These are phyloP conservation scores for Ginglymostoma cirratum DNA, from an alignment of 2,113 vertebrate genomes.

Conservation along the genomic window DNA sequence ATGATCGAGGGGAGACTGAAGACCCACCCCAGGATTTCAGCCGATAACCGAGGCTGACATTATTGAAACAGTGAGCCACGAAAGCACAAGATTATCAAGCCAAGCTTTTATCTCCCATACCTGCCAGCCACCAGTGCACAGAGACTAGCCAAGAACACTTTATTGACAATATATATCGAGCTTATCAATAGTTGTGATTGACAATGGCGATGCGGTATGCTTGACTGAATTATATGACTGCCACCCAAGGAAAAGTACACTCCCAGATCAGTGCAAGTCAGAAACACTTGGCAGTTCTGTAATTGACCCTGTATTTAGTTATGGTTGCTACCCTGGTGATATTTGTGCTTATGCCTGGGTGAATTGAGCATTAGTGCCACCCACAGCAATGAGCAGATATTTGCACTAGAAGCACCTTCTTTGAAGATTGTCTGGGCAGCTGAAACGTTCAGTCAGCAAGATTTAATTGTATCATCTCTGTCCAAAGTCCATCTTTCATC, in stretches of 20 bases:
- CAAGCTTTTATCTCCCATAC: neutral
- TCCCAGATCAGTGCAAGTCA: neutral
- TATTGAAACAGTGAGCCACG: neutral
- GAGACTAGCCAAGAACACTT: neutral
- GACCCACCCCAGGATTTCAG: neutral
- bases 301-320: neutral
- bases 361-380: neutral
- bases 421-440: neutral
- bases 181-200: neutral
- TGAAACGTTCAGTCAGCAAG: neutral
- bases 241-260: slow-evolving; percentile 9
- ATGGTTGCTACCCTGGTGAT: slow-evolving; percentile 1
- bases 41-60: neutral
- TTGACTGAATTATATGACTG: neutral
- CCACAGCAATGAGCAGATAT: neutral
- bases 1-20: neutral
- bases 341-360: neutral
- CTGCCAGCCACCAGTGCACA: neutral
- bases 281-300: neutral
- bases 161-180: neutral
- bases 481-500: neutral
- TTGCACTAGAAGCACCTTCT: neutral
- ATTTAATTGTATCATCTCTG: neutral
- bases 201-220: neutral
- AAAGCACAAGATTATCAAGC: neutral